A percentile compares a stretch with the other conserved stretches of the same genome.
Evolutionary conservation across 2,113 vertebrate genomes (phyloP).

Genomic region (Ophiodon elongatus): DNA sequence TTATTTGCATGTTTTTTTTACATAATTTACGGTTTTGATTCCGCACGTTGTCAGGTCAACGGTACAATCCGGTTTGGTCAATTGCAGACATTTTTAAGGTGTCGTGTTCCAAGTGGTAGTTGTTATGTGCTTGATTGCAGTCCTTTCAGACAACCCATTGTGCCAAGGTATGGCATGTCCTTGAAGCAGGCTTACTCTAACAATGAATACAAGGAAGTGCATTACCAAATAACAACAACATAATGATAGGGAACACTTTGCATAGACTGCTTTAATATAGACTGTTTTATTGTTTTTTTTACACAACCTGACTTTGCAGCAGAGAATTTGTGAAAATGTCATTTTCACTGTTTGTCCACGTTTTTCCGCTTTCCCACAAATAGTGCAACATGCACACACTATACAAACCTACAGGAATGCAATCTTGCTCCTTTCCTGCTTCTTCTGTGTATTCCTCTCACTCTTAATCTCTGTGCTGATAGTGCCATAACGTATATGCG

Average conservation of each 20-base stretch:
- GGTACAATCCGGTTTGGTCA: conserved; percentile 19
- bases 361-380: neutral
- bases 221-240: neutral
- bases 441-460: conserved; percentile 4
- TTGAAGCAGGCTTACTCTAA: neutral
- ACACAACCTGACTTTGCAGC: neutral
- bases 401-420: neutral
- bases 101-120: conserved; percentile 4
- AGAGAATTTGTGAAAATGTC: neutral
- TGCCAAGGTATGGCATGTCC: conserved; percentile 3
- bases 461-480: conserved; percentile 10
- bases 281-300: neutral
- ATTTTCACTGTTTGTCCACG: neutral
- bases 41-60: conserved; percentile 5
- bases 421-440: neutral
- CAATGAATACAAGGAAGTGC: conserved; percentile 12
- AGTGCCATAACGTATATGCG: conserved; percentile 30
- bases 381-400: neutral
- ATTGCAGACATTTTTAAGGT: conserved; percentile 9
- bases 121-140: conserved; percentile 30
- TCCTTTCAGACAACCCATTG: conserved; percentile 26
- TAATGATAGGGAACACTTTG: conserved; percentile 3
- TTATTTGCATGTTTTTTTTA: neutral
- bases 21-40: neutral
- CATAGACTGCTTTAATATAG: neutral